Conservation (phyloP, 1,140 invertebrate species). For the Bombus soroeensis region DNA sequence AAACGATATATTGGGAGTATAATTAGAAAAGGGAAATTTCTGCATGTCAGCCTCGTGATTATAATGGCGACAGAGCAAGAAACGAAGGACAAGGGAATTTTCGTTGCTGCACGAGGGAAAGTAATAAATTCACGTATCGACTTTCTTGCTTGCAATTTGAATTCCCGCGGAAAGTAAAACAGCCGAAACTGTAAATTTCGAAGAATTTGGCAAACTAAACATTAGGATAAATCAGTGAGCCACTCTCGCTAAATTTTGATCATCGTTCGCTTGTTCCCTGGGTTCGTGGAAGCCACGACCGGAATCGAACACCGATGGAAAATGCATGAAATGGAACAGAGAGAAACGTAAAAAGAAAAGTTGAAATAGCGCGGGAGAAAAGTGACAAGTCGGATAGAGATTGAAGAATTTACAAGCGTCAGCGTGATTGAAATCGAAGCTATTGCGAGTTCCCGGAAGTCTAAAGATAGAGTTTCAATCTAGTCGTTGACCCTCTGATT, state of each 20-base stretch:
- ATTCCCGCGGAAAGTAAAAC: no score
- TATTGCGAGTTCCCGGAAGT: not conserved
- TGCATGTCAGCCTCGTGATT: no score
- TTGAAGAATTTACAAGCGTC: not conserved
- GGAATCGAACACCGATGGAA: not conserved
- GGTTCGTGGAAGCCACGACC: no score
- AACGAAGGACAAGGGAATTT: no score
- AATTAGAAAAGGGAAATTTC: no score
- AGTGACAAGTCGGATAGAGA: not conserved
- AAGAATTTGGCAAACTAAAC: not conserved
- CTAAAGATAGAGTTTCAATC: conserved; percentile 22
- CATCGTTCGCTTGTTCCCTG: not conserved
- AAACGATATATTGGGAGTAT: no score
- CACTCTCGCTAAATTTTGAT: not conserved
- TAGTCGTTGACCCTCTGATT: not conserved
- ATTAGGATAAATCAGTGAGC: not conserved
- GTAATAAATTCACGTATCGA: no score
- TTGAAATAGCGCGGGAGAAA: not conserved
- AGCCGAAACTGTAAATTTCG: not conserved
- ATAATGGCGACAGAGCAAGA: no score
- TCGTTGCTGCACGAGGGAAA: no score
- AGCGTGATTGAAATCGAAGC: not conserved
- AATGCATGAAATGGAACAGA: not conserved
- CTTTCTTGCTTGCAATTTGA: no score
- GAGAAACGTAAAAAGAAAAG: not conserved